These are phyloP conservation scores for Trichoplusia ni DNA, from an alignment of 1,140 invertebrate species.

Conservation along the genomic window DNA sequence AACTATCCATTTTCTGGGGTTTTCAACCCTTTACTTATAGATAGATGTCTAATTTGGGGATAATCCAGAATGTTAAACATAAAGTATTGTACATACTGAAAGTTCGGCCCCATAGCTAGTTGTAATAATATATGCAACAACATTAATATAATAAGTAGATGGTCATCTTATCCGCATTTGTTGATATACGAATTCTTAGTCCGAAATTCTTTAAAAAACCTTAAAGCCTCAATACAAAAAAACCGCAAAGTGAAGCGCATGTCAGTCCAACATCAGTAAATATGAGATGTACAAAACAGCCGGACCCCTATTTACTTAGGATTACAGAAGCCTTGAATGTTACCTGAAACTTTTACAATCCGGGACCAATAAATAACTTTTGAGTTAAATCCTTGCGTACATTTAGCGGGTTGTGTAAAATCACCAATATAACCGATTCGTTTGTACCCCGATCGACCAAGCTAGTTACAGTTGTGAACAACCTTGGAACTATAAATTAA, in stretches of 20 bases:
- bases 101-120: no score
- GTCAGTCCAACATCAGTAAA: constrained; percentile 2
- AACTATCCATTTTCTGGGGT: no score
- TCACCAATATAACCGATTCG: constrained; percentile 13
- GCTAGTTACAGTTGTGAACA: neutral
- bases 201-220: no score
- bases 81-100: no score
- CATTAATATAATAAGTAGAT: no score
- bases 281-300: constrained; percentile 8
- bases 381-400: constrained; percentile 31
- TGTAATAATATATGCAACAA: no score
- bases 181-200: no score
- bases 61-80: no score
- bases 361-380: constrained; percentile 52
- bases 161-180: no score
- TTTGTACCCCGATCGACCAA: neutral
- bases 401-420: constrained; percentile 35
- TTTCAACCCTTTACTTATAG: no score
- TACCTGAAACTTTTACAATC: constrained; percentile 47
- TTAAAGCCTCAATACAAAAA: no score
- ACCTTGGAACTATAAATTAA: constrained; percentile 1
- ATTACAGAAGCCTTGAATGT: constrained; percentile 41
- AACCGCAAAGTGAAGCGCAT: neutral
- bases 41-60: no score
- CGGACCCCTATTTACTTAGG: constrained; percentile 41